Conservation (phyloP, 1,140 invertebrate species). For the Drosophila ercepeae region DNA sequence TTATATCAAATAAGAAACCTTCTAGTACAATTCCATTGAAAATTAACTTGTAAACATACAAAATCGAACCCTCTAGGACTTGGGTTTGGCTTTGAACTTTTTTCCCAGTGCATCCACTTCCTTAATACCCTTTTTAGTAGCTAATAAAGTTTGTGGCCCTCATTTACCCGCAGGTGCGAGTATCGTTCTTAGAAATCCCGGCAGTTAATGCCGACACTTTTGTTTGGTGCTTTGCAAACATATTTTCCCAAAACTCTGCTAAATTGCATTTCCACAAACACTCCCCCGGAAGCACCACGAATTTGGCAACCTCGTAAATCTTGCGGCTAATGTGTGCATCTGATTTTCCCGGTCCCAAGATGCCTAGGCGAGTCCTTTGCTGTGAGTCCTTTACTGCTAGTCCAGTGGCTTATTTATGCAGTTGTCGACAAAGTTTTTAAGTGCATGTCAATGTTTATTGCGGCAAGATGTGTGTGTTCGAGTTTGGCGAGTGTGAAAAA, state of each 20-base stretch:
- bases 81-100: neutral
- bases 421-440: conserved; percentile 61
- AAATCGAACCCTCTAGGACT: too few relatives aligned
- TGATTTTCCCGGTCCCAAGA: conserved; percentile 18
- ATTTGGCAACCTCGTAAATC: conserved; percentile 39
- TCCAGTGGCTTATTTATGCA: conserved; percentile 41
- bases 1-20: too few relatives aligned
- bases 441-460: conserved; percentile 69
- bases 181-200: conserved; percentile 7
- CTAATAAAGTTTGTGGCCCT: conserved; percentile 25
- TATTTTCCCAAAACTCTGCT: conserved; percentile 36
- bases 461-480: conserved; percentile 28
- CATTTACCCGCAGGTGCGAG: conserved; percentile 33
- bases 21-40: neutral
- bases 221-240: conserved; percentile 44
- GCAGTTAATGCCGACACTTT: conserved; percentile 15
- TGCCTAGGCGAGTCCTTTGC: neutral
- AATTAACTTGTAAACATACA: too few relatives aligned
- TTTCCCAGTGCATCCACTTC: neutral
- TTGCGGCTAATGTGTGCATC: conserved; percentile 41
- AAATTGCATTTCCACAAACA: conserved; percentile 39
- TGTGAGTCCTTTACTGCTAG: neutral
- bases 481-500: conserved; percentile 16
- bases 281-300: neutral
- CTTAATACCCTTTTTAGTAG: conserved; percentile 17